Conservation (phyloP, 30 jellyfish, hydroid and myxozoan genomes). For the Turritopsis rubra region DNA sequence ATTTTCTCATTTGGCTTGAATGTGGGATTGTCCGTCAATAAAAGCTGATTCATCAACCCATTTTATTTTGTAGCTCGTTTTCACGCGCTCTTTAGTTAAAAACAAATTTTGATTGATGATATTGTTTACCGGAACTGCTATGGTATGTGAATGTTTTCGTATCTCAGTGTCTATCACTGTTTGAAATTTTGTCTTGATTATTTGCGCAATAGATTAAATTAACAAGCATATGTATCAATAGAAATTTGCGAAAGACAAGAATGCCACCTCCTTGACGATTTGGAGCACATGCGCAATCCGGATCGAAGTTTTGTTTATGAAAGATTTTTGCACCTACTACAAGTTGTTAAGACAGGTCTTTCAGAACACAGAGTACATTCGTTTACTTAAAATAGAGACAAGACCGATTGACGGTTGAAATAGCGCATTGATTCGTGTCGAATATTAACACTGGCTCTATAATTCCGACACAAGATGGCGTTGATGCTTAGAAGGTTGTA, state of each 20-base stretch:
- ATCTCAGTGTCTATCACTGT: neutral
- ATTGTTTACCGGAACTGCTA: neutral
- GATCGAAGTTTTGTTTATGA: neutral
- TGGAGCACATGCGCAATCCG: neutral
- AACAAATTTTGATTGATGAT: neutral
- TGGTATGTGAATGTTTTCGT: neutral
- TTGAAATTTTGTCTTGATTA: neutral
- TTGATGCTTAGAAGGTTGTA: no score
- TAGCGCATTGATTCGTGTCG: no score
- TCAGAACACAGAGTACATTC: no score
- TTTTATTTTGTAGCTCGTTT: no score
- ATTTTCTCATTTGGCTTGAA: neutral
- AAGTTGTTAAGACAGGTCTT: no score
- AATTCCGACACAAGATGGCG: no score
- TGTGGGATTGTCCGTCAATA: no score
- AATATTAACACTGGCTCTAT: no score
- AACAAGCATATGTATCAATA: neutral
- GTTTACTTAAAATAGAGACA: no score
- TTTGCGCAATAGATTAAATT: neutral
- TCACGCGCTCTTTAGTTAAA: neutral
- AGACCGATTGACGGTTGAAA: no score
- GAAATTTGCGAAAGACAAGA: neutral
- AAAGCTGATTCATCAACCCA: no score
- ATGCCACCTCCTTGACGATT: neutral
- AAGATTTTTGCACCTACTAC: neutral